Percentiles rank a stretch among this genome's conserved stretches.
These are phyloP conservation scores for Colletes gigas DNA, from an alignment of 1,140 invertebrate genomes.

Conservation along the genomic window DNA sequence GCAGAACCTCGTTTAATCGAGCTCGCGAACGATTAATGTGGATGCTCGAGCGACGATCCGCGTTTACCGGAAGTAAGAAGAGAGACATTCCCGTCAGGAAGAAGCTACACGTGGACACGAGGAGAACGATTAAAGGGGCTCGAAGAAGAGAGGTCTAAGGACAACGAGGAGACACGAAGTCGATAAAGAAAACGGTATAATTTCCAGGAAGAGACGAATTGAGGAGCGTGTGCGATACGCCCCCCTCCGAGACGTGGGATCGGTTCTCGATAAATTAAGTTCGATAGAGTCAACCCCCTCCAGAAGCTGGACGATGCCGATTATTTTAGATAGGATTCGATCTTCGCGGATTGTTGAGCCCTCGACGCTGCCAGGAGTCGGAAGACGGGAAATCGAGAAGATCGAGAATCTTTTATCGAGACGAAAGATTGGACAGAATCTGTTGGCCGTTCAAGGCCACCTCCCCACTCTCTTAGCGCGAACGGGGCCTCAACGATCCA, in stretches of 20 bases:
- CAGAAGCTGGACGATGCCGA: too few relatives aligned
- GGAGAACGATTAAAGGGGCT: background rate
- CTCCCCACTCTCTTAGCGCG: background rate
- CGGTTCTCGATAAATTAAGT: too few relatives aligned
- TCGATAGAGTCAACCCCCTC: too few relatives aligned
- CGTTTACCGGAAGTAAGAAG: too few relatives aligned
- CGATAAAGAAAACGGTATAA: background rate
- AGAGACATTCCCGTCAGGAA: background rate
- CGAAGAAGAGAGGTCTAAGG: background rate
- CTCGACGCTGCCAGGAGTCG: background rate
- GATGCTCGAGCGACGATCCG: too few relatives aligned
- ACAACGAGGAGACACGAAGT: background rate
- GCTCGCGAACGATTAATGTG: too few relatives aligned
- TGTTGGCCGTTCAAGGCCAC: too few relatives aligned
- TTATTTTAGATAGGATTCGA: background rate
- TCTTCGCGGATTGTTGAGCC: background rate
- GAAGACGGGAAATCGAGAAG: background rate
- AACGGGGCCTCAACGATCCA: background rate
- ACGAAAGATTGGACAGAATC: too few relatives aligned
- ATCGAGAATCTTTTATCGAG: background rate
- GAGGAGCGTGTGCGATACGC: background rate
- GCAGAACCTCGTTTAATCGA: too few relatives aligned
- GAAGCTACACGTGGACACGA: background rate
- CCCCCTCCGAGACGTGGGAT: too few relatives aligned
- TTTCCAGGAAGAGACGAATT: background rate